Conservation (phyloP, 2,797 vertebrate genomes). For the Amblyraja radiata region DNA sequence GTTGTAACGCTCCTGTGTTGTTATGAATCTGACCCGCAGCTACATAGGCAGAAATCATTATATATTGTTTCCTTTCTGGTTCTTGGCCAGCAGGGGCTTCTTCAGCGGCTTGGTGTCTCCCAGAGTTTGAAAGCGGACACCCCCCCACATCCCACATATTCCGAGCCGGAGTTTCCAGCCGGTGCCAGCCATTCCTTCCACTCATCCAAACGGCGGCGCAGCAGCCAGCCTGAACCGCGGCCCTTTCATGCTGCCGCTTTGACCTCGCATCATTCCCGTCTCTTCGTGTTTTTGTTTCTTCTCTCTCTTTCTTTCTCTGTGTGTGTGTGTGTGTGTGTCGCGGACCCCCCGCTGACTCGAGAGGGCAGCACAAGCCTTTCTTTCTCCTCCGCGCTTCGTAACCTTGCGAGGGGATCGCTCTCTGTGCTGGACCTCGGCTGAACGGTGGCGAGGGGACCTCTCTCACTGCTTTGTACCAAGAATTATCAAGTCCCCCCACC, state of each 20-base stretch:
- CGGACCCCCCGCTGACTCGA: conserved; percentile 17
- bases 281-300: not conserved
- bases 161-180: not conserved
- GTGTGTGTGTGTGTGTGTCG: not conserved
- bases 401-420: not conserved
- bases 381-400: not conserved
- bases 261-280: not conserved
- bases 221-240: not conserved
- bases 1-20: not conserved
- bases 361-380: not conserved
- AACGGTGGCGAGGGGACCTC: not conserved
- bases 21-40: not conserved
- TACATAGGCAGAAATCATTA: not conserved
- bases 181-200: not conserved
- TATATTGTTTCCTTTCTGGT: not conserved
- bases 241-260: not conserved
- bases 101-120: not conserved
- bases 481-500: not conserved
- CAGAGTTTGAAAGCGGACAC: conserved; percentile 15
- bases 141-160: not conserved
- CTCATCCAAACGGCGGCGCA: not conserved
- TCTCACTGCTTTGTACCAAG: not conserved
- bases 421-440: not conserved
- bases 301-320: not conserved
- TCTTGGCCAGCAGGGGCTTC: not conserved